These are phyloP conservation scores for Pollenia angustigena DNA, from an alignment of 2,888 invertebrate species.

Conservation along the genomic window DNA sequence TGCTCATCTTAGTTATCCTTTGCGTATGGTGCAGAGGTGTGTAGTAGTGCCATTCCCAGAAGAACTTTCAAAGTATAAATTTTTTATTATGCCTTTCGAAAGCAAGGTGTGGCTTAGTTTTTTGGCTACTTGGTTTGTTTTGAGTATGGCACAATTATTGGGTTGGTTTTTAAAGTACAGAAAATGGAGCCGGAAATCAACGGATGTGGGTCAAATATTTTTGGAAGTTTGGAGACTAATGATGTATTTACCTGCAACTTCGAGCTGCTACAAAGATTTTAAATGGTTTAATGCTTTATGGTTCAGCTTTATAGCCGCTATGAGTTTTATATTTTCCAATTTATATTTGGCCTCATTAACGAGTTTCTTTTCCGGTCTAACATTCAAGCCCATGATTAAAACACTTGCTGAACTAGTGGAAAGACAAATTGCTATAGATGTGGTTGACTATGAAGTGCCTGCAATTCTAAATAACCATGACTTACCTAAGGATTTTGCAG, in stretches of 20 bases:
- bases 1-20: slow-evolving; percentile 75
- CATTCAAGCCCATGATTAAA: slow-evolving; percentile 74
- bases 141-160: slow-evolving; percentile 68
- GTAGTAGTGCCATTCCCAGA: slow-evolving; percentile 75
- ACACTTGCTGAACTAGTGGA: slow-evolving; percentile 74
- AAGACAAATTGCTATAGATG: slow-evolving; percentile 72
- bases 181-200: not conserved
- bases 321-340: slow-evolving; percentile 78
- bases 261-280: slow-evolving; percentile 29
- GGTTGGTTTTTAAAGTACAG: slow-evolving; percentile 11
- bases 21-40: slow-evolving; percentile 76
- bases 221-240: slow-evolving; percentile 74
- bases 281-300: slow-evolving; percentile 68
- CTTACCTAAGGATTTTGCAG: slow-evolving; percentile 73
- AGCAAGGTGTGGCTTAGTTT: slow-evolving; percentile 73
- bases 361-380: slow-evolving; percentile 77
- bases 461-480: slow-evolving; percentile 74
- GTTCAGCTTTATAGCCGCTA: slow-evolving; percentile 66
- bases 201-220: slow-evolving; percentile 71
- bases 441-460: slow-evolving; percentile 75
- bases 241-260: slow-evolving; percentile 72
- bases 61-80: slow-evolving; percentile 75
- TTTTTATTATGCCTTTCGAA: slow-evolving; percentile 77
- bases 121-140: slow-evolving; percentile 61
- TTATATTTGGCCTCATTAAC: slow-evolving; percentile 77